A percentile compares a stretch with the other conserved stretches of the same genome.
Conservation (phyloP, 1,140 invertebrate species). For the Neodiprion lecontei region DNA sequence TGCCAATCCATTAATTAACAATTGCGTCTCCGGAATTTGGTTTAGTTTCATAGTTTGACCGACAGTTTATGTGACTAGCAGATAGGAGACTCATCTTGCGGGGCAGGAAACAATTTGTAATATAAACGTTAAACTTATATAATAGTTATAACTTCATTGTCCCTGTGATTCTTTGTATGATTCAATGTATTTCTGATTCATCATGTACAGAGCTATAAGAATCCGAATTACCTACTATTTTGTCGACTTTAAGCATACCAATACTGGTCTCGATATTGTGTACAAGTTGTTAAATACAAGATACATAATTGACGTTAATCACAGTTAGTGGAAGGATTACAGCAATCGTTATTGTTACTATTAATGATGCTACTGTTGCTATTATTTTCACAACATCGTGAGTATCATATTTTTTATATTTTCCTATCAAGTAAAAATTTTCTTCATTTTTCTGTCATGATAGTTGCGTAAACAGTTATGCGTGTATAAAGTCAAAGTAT, state of each 20-base stretch:
- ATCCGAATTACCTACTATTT: slow-evolving; percentile 1
- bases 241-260: not conserved
- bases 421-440: not conserved
- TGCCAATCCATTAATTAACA: not conserved
- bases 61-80: not conserved
- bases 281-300: not conserved
- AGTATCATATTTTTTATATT: not conserved
- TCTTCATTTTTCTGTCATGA: too few species aligned
- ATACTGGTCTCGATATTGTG: not conserved
- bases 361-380: not conserved
- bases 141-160: slow-evolving; percentile 1
- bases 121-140: too few species aligned
- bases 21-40: not conserved
- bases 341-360: not conserved
- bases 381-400: not conserved
- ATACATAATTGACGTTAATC: not conserved
- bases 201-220: not conserved
- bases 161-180: not conserved
- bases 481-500: not conserved
- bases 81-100: not conserved
- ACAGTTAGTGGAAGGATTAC: too few species aligned
- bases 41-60: not conserved
- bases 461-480: too few species aligned
- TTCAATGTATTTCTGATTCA: not conserved
- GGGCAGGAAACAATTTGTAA: too few species aligned